These are phyloP conservation scores for Ascidia mentula DNA, from an alignment of 23 tunicate species.

Conservation along the genomic window DNA sequence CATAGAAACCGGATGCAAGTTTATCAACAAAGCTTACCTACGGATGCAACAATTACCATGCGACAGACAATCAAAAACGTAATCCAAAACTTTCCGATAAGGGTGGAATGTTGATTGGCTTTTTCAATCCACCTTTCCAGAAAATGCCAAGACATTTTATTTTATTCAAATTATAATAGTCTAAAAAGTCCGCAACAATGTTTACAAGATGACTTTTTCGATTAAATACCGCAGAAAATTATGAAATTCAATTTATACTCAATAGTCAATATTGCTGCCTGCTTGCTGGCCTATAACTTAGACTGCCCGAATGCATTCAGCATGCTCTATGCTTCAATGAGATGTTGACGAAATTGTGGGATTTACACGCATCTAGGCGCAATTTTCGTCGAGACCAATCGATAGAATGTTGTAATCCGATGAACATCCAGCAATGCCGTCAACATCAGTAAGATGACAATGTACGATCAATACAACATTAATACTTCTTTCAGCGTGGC, in stretches of 20 bases:
- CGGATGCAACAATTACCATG: constrained; percentile 94
- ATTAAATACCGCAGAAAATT: too few species aligned
- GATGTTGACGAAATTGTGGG: constrained; percentile 3
- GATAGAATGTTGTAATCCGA: constrained; percentile 1
- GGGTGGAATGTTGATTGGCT: constrained; percentile 96
- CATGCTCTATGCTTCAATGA: too few species aligned
- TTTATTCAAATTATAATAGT: too few species aligned
- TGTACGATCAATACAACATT: neutral
- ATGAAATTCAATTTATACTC: too few species aligned
- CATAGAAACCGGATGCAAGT: too few species aligned
- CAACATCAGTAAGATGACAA: neutral
- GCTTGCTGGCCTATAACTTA: too few species aligned
- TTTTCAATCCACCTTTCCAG: constrained; percentile 98
- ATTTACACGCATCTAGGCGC: neutral
- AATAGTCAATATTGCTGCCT: too few species aligned
- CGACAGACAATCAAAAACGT: constrained; percentile 97
- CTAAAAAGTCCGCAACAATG: too few species aligned
- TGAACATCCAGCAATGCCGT: neutral
- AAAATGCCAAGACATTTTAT: constrained; percentile 97
- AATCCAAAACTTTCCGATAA: constrained; percentile 98
- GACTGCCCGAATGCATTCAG: too few species aligned
- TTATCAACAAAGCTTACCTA: too few species aligned
- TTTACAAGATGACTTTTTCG: too few species aligned
- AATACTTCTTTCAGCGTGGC: neutral
- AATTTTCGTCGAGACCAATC: neutral